Percentiles rank a stretch among this genome's conserved stretches.
Evolutionary conservation across 1,140 invertebrate genomes (phyloP).

Genomic region (Hyles vespertilio): DNA sequence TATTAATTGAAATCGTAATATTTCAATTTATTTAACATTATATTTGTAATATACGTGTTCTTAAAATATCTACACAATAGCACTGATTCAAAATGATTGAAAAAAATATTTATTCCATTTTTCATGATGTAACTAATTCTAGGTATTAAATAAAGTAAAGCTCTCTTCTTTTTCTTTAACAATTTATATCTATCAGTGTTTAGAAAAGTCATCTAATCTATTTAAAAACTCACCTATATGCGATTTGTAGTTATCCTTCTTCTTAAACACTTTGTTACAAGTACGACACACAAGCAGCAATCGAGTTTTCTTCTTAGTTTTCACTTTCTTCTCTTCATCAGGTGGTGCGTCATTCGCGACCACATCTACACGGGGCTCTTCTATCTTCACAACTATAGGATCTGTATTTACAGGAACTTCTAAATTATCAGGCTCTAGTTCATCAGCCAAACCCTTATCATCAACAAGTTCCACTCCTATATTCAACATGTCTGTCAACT

Average conservation of each 20-base stretch:
- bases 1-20: too few species aligned
- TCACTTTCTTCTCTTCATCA: conserved; percentile 18
- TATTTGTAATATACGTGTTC: too few species aligned
- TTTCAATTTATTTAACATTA: too few species aligned
- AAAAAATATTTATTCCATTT: too few species aligned
- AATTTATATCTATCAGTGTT: not conserved
- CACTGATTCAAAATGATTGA: too few species aligned
- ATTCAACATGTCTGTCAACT: conserved; percentile 64
- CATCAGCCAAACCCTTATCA: conserved; percentile 17
- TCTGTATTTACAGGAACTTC: conserved; percentile 15
- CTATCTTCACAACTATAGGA: conserved; percentile 31
- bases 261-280: conserved; percentile 62
- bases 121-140: too few species aligned
- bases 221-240: conserved; percentile 50
- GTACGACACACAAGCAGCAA: conserved; percentile 43
- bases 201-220: not conserved
- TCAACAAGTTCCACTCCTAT: conserved; percentile 40
- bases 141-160: too few species aligned
- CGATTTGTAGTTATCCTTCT: conserved; percentile 63
- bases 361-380: conserved; percentile 12
- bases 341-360: not conserved
- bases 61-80: too few species aligned
- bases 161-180: too few species aligned
- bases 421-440: conserved; percentile 18
- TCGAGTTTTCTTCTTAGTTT: conserved; percentile 29